Base-by-base conservation (phyloP, 2,888 invertebrate genomes). In the Xylota sylvarum region DNA sequence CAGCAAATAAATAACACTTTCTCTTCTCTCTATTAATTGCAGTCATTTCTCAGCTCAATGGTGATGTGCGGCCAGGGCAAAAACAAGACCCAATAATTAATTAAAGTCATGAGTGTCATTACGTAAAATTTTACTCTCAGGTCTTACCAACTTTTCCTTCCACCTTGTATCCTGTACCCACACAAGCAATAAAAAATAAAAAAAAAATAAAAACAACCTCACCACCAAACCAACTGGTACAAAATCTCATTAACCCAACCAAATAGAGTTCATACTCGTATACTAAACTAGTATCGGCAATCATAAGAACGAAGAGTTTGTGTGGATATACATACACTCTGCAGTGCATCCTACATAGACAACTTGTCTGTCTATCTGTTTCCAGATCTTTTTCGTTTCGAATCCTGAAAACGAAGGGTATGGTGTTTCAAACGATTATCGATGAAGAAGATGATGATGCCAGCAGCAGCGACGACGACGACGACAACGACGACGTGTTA, bases 31-130 rank as follows among this genome's bases (percentile, higher is more conserved):
- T 32, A 14, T 43, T 56, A 32, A 56, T 56, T 35, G 56, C 3
- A 56, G 56, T 56, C 56, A 56, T 35, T 35, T 56, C 56, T 56
- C 56, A 56, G 17, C 9, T 32, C 52, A 2, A 6, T n/a, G 52
- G 5, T 9, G 2, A 32, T 55, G 32, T 55, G 35, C 56, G 56
- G 58, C 19, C 65, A 62, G 43, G 56, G 52, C 32, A 55, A 35
- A 50, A 62, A 70, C 62, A 70, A 52, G 46, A 79, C 55, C 55
- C 70, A 79, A 79, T 64, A 79, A 79, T 79, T 79, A 79, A 79
- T 79, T 79, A 79, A 79, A 52, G 79, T 79, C 79, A 64, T 72
- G 72, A 72, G 79, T 72, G 79, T 72, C 72, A 72, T 79, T 65
- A 72, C 48, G 72, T 56, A 30, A 72, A 64, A 79, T 56, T 72